These are phyloP conservation scores for Pedetes capensis DNA, from an alignment of 2,113 vertebrate species.

Conservation along the genomic window DNA sequence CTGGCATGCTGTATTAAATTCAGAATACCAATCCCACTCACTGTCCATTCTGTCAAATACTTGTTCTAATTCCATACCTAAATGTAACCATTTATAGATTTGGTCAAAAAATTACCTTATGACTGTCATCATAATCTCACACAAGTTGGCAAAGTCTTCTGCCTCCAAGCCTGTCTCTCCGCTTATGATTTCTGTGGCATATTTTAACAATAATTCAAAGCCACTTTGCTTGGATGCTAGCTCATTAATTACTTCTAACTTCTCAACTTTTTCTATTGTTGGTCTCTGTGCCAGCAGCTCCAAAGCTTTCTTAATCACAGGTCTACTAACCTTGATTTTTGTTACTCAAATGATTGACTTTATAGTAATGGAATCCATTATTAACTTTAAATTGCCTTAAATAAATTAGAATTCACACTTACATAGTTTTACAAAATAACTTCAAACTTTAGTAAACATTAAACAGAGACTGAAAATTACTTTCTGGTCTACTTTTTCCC, in stretches of 20 bases:
- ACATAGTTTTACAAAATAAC: neutral
- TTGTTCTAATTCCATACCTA: neutral
- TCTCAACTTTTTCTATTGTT: neutral
- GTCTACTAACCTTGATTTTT: neutral
- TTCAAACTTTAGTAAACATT: neutral
- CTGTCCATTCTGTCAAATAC: neutral
- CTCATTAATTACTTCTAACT: neutral
- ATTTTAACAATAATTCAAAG: neutral
- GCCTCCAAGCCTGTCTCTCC: neutral
- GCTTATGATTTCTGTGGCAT: neutral
- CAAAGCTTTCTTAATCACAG: neutral
- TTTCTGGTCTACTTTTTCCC: neutral
- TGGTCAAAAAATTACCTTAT: neutral
- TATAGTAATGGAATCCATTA: neutral
- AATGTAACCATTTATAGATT: neutral
- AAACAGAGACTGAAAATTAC: neutral
- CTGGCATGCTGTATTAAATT: neutral
- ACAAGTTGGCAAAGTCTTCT: neutral
- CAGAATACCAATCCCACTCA: slow-evolving; percentile 2
- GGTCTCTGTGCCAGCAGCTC: neutral
- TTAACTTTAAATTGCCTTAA: neutral
- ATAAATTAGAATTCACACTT: neutral
- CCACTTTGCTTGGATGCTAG: neutral
- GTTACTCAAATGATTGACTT: neutral
- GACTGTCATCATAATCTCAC: neutral